Conservation (phyloP, 2,888 invertebrate species). For the Harpagoxenus sublaevis region DNA sequence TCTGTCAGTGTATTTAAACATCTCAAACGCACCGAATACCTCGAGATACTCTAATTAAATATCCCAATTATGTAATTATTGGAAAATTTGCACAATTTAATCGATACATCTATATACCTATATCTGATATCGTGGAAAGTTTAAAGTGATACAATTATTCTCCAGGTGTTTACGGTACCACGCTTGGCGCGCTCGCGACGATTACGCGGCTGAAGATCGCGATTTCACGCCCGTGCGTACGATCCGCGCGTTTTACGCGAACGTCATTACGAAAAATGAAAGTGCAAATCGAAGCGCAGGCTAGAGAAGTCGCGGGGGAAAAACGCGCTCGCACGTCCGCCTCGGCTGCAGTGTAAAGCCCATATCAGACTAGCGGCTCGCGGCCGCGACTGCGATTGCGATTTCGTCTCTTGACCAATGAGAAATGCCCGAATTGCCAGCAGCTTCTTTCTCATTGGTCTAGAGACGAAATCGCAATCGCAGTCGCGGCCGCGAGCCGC, state of each 20-base stretch:
- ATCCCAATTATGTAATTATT: not conserved
- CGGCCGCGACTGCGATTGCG: too few relatives aligned
- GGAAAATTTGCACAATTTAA: not conserved
- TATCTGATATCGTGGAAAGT: not conserved
- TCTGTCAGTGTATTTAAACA: not conserved
- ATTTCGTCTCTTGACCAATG: too few relatives aligned
- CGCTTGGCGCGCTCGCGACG: slow-evolving; percentile 14
- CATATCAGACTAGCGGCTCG: too few relatives aligned
- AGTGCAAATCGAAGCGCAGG: slow-evolving; percentile 37
- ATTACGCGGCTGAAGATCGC: slow-evolving; percentile 51
- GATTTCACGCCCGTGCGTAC: slow-evolving; percentile 52
- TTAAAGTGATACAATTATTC: slow-evolving; percentile 24
- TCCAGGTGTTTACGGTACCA: not conserved
- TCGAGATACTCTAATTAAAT: not conserved
- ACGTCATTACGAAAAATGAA: slow-evolving; percentile 58
- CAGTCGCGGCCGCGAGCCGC: too few relatives aligned
- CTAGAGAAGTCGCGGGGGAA: not conserved
- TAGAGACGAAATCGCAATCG: too few relatives aligned
- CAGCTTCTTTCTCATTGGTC: too few relatives aligned
- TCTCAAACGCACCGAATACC: not conserved
- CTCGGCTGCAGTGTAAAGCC: not conserved
- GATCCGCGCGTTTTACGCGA: slow-evolving; percentile 49
- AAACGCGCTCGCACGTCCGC: not conserved
- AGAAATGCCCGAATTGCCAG: too few relatives aligned
- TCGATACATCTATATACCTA: not conserved